A percentile compares a stretch with the other conserved stretches of the same genome.
Evolutionary conservation across 2,113 vertebrate genomes (phyloP).

Genomic region (Sigmodon hispidus): DNA sequence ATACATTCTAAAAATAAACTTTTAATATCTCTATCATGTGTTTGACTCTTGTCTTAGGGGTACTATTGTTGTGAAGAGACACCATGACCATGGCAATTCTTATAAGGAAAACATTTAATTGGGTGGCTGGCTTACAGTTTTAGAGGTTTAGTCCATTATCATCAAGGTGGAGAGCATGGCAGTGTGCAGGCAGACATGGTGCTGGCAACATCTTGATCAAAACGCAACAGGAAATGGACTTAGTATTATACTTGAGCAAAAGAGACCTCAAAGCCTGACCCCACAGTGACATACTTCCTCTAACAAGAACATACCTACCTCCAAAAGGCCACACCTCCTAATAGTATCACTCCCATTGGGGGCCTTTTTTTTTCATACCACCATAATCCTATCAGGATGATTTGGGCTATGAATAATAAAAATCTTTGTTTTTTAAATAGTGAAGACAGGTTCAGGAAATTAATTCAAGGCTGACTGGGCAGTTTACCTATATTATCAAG

Average conservation of each 20-base stretch:
- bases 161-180: not conserved
- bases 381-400: not conserved
- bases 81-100: not conserved
- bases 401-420: not conserved
- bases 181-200: not conserved
- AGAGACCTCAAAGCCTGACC: not conserved
- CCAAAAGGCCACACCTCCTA: not conserved
- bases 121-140: not conserved
- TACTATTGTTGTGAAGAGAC: not conserved
- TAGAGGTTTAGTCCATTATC: not conserved
- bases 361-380: not conserved
- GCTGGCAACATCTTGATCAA: not conserved
- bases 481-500: not conserved
- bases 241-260: not conserved
- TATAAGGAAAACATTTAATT: not conserved
- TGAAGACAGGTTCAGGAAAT: not conserved
- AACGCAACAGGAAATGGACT: not conserved
- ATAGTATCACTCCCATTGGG: not conserved
- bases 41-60: not conserved
- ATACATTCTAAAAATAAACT: not conserved
- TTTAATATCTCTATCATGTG: not conserved
- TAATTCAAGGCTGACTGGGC: not conserved
- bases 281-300: not conserved
- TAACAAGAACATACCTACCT: not conserved
- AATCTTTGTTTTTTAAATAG: conserved; percentile 1